phyloP scores from a whole-genome alignment of 2,797 vertebrate species.

The Meda fulgida region DNA sequence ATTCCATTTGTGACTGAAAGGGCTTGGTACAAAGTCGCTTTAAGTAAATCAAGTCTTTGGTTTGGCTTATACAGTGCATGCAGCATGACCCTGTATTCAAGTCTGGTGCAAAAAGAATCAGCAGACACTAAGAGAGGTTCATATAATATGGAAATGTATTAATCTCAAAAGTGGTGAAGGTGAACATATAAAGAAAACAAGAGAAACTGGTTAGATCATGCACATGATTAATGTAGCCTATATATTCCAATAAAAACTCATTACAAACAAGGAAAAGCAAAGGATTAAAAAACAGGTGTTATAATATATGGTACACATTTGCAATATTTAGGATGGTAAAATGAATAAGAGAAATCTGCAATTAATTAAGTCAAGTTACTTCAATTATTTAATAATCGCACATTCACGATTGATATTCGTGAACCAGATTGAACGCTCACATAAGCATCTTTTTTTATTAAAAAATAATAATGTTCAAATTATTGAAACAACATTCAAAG shows the following conservation, averaged over 20 bases:
- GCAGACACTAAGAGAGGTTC: background rate
- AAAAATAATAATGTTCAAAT: too few relatives aligned
- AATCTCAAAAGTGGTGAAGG: background rate
- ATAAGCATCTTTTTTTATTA: too few relatives aligned
- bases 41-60: too few relatives aligned
- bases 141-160: background rate
- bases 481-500: too few relatives aligned
- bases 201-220: background rate
- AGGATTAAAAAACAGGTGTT: too few relatives aligned
- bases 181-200: background rate
- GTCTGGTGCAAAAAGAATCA: background rate
- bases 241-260: background rate
- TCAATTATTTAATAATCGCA: too few relatives aligned
- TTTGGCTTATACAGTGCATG: too few relatives aligned
- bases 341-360: too few relatives aligned
- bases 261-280: background rate
- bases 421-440: background rate
- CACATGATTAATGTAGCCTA: background rate
- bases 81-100: background rate
- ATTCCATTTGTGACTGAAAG: constrained; percentile 4
- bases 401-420: too few relatives aligned
- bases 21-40: background rate
- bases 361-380: too few relatives aligned
- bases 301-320: too few relatives aligned
- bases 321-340: too few relatives aligned